Conservation (phyloP, 2,797 vertebrate species). For the Sardinella longiceps region DNA sequence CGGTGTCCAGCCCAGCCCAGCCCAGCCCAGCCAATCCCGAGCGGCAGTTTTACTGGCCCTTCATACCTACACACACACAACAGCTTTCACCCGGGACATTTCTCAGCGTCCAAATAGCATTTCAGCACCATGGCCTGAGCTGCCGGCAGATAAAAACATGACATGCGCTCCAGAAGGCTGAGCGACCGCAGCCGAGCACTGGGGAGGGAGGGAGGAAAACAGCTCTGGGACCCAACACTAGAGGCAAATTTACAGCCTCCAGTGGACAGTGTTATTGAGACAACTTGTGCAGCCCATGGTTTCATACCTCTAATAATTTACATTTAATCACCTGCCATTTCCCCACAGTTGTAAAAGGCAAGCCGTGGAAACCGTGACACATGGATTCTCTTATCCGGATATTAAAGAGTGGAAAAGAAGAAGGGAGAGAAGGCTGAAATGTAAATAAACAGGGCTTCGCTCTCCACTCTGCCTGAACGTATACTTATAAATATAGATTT, state of each 20-base stretch:
- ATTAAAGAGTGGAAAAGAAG: constrained; percentile 27
- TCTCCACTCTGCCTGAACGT: constrained; percentile 27
- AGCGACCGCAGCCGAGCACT: background rate
- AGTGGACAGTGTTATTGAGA: constrained; percentile 71
- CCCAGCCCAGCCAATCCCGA: background rate
- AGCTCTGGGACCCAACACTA: background rate
- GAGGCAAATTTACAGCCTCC: constrained; percentile 43
- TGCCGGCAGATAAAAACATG: background rate
- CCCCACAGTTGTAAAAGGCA: constrained; percentile 58
- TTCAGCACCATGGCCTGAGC: background rate
- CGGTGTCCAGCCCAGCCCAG: no score
- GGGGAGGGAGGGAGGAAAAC: background rate
- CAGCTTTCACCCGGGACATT: background rate
- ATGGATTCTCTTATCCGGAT: constrained; percentile 36
- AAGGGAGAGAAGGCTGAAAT: constrained; percentile 27
- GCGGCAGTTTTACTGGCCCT: background rate
- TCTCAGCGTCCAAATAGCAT: constrained; percentile 1
- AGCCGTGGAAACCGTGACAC: constrained; percentile 10
- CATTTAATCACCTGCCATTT: constrained; percentile 74
- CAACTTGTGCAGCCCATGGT: constrained; percentile 69
- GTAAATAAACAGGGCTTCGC: constrained; percentile 39
- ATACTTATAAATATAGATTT: background rate
- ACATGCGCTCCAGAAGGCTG: background rate
- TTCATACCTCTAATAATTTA: constrained; percentile 72
- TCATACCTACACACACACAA: background rate